phyloP scores from a whole-genome alignment of 1,140 invertebrate species.

The Pissodes strobi region DNA sequence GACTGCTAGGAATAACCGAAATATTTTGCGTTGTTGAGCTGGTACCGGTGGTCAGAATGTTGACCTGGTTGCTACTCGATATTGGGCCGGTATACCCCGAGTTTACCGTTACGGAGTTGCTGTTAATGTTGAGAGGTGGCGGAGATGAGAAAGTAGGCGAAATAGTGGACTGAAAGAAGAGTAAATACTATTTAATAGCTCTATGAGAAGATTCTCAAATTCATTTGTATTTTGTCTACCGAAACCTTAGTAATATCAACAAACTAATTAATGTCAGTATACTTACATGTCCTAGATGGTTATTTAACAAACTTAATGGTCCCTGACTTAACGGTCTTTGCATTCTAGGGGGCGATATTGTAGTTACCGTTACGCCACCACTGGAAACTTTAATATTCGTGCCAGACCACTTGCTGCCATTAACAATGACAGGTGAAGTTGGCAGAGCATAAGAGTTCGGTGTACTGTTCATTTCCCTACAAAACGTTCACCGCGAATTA shows the following conservation, averaged over 20 bases:
- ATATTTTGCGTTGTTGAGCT: slow-evolving; percentile 47
- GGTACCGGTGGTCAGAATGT: slow-evolving; percentile 46
- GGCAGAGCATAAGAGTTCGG: slow-evolving; percentile 11
- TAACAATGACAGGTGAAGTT: slow-evolving; percentile 53
- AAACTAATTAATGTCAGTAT: too few relatives aligned
- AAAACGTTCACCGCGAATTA: too few relatives aligned
- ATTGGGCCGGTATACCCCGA: slow-evolving; percentile 50
- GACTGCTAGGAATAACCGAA: slow-evolving; percentile 45
- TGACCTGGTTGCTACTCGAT: slow-evolving; percentile 48
- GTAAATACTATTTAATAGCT: too few relatives aligned
- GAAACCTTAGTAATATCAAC: too few relatives aligned
- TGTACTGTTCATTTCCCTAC: slow-evolving; percentile 22
- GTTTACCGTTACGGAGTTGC: slow-evolving; percentile 49
- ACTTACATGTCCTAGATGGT: slow-evolving; percentile 47
- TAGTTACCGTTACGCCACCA: slow-evolving; percentile 68
- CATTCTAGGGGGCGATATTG: slow-evolving; percentile 61
- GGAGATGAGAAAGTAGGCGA: slow-evolving; percentile 13
- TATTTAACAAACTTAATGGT: slow-evolving; percentile 56
- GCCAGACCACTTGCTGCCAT: slow-evolving; percentile 60
- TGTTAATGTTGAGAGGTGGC: slow-evolving; percentile 28
- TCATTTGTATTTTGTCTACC: too few relatives aligned
- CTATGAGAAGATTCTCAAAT: too few relatives aligned
- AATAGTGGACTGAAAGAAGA: background rate
- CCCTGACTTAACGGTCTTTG: slow-evolving; percentile 59
- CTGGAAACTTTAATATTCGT: slow-evolving; percentile 59